Conservation (phyloP, 2,888 invertebrate genomes). For the Psococerastis gibbosa region DNA sequence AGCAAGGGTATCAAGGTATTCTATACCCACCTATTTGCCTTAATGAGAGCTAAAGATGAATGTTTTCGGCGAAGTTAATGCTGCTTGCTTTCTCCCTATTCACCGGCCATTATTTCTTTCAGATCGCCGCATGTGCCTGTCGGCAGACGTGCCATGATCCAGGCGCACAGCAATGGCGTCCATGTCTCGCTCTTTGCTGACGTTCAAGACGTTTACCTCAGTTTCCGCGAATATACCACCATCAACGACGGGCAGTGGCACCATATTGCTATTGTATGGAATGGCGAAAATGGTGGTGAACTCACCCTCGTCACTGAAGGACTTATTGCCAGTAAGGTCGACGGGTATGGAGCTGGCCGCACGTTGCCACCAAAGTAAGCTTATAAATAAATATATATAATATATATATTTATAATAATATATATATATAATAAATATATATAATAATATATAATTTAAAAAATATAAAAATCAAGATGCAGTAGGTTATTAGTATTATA, state of each 20-base stretch:
- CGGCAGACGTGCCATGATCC: slow-evolving; percentile 61
- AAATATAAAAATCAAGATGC: too few species aligned
- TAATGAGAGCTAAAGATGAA: too few species aligned
- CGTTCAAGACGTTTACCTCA: slow-evolving; percentile 71
- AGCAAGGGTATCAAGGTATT: too few species aligned
- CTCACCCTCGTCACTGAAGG: slow-evolving; percentile 88
- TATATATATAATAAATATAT: too few species aligned
- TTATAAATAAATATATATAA: too few species aligned
- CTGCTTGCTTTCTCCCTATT: too few species aligned
- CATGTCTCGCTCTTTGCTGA: slow-evolving; percentile 79
- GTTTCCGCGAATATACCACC: slow-evolving; percentile 79
- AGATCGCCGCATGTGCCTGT: slow-evolving; percentile 62
- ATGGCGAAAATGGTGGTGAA: slow-evolving; percentile 66
- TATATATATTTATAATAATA: too few species aligned
- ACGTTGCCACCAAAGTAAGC: slow-evolving; percentile 65
- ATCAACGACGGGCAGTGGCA: slow-evolving; percentile 96
- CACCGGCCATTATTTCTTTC: too few species aligned
- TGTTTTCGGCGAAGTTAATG: too few species aligned
- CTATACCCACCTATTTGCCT: too few species aligned
- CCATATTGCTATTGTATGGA: slow-evolving; percentile 89
- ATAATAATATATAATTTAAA: too few species aligned
- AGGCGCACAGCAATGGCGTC: slow-evolving; percentile 85
- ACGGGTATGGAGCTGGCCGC: slow-evolving; percentile 70
- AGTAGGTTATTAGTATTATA: too few species aligned
- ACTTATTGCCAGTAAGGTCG: slow-evolving; percentile 78